phyloP scores from a whole-genome alignment of 2,888 invertebrate species.

The Proisotoma minuta region DNA sequence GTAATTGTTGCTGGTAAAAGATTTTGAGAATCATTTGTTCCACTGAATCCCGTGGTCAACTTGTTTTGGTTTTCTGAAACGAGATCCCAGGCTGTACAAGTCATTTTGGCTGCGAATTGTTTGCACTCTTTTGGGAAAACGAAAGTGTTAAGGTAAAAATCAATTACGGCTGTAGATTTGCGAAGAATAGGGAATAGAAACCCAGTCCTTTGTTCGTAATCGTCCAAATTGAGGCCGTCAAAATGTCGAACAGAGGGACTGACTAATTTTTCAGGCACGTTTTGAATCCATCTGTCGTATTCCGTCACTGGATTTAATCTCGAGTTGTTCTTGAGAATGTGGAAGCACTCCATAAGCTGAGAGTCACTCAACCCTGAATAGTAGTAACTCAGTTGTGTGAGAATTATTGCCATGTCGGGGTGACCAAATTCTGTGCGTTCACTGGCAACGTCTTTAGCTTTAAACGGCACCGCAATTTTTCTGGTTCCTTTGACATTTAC shows the following conservation, averaged over 20 bases:
- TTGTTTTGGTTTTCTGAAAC: constrained; percentile 7
- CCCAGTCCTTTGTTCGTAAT: constrained; percentile 15
- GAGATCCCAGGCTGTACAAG: constrained; percentile 30
- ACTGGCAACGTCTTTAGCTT: constrained; percentile 36
- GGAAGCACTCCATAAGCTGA: constrained; percentile 29
- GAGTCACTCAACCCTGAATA: constrained; percentile 35
- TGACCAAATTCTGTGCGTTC: constrained; percentile 43
- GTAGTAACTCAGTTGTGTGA: constrained; percentile 42
- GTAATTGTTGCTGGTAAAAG: constrained; percentile 21
- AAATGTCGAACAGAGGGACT: background rate
- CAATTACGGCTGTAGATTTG: constrained; percentile 18
- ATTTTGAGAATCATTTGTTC: constrained; percentile 33
- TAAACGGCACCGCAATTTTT: constrained; percentile 37
- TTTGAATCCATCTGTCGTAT: constrained; percentile 14
- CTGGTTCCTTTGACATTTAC: constrained; percentile 25
- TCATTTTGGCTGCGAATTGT: constrained; percentile 29
- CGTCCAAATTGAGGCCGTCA: constrained; percentile 21
- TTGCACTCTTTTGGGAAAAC: constrained; percentile 30
- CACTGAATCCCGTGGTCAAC: constrained; percentile 28
- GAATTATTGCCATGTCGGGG: constrained; percentile 34
- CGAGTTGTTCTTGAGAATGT: background rate
- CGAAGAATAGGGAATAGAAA: constrained; percentile 16
- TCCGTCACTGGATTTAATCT: background rate
- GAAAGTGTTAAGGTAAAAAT: constrained; percentile 25
- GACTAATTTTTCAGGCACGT: background rate